phyloP scores from a whole-genome alignment of 1,140 invertebrate genomes.

The Caerostris extrusa region DNA sequence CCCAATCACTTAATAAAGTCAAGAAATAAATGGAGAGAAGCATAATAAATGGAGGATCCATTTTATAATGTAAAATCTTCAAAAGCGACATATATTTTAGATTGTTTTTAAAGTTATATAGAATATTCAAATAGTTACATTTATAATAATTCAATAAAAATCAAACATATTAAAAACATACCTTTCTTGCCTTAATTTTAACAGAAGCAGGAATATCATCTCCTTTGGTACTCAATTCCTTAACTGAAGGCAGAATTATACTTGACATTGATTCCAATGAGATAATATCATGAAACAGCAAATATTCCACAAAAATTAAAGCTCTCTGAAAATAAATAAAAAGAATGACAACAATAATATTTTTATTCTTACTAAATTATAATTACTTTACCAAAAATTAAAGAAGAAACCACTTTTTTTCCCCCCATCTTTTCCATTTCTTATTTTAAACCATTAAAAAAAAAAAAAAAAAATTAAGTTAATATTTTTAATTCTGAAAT shows the following conservation, averaged over 20 bases:
- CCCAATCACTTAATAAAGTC: too few relatives aligned
- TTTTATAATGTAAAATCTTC: too few relatives aligned
- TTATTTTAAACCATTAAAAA: too few relatives aligned
- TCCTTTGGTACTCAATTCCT: slow-evolving; percentile 1
- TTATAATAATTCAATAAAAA: background rate
- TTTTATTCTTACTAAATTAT: too few relatives aligned
- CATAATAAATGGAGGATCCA: too few relatives aligned
- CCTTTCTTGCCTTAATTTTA: slow-evolving; percentile 66
- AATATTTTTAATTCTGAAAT: too few relatives aligned
- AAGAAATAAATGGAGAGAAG: too few relatives aligned
- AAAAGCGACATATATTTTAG: background rate
- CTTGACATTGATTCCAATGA: slow-evolving; percentile 41
- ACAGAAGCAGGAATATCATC: background rate
- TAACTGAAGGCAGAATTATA: slow-evolving; percentile 33
- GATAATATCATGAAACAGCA: slow-evolving; percentile 64
- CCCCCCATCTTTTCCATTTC: too few relatives aligned
- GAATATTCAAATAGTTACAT: background rate
- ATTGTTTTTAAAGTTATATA: background rate
- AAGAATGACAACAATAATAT: background rate
- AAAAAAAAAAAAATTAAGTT: too few relatives aligned
- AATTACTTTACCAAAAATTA: too few relatives aligned
- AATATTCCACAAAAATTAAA: slow-evolving; percentile 69
- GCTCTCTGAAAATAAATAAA: slow-evolving; percentile 53
- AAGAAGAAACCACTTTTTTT: too few relatives aligned
- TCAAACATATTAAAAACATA: background rate